phyloP scores from a whole-genome alignment of 2,113 vertebrate genomes.

The Mesitornis unicolor region DNA sequence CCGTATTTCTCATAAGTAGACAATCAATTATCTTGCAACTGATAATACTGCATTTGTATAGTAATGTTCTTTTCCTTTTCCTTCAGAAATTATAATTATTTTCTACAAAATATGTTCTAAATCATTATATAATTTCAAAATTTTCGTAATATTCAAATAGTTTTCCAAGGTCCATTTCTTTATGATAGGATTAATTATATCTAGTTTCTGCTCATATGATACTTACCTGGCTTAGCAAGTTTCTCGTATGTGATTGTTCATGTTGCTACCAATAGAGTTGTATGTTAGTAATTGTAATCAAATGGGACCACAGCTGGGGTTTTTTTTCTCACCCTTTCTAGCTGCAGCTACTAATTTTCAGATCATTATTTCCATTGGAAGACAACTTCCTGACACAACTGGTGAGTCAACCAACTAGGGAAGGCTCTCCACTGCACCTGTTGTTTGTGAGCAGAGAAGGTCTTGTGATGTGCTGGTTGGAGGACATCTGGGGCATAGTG shows the following conservation, averaged over 20 bases:
- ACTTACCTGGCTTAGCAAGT: neutral
- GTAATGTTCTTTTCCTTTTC: neutral
- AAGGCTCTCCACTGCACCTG: too few species aligned
- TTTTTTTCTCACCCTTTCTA: neutral
- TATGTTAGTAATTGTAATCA: neutral
- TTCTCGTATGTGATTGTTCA: neutral
- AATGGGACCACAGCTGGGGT: neutral
- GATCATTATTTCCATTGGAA: neutral
- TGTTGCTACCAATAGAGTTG: neutral
- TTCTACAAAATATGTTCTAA: neutral
- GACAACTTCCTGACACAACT: too few species aligned
- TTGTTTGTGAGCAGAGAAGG: too few species aligned
- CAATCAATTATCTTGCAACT: neutral
- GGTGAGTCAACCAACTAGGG: too few species aligned
- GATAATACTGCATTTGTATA: neutral
- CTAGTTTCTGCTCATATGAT: neutral
- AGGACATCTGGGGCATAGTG: too few species aligned
- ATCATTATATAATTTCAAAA: neutral
- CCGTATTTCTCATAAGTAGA: neutral
- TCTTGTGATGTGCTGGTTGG: too few species aligned
- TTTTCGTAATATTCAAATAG: too few species aligned
- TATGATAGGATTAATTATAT: neutral
- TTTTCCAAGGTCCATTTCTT: neutral
- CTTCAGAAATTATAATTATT: neutral
- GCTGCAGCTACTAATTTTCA: neutral